Evolutionary conservation across 2,797 vertebrate genomes (phyloP).

Genomic region (Sternotherus odoratus): DNA sequence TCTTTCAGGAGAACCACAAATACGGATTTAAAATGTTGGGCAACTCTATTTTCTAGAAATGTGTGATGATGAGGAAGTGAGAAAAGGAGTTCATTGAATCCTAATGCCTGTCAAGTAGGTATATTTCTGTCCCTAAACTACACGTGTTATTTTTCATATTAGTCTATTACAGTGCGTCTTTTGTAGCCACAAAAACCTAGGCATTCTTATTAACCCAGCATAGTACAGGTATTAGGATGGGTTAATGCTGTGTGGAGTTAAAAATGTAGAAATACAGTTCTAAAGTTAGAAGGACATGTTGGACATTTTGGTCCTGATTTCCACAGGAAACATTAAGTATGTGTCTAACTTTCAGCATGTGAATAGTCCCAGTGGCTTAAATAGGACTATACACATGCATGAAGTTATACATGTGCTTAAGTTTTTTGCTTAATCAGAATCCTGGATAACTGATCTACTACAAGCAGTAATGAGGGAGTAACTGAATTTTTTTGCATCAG

Average conservation of each 20-base stretch:
- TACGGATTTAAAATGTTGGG: neutral
- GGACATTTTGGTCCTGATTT: neutral
- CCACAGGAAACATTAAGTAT: neutral
- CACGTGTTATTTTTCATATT: neutral
- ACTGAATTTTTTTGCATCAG: neutral
- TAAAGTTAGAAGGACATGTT: neutral
- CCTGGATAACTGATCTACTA: neutral
- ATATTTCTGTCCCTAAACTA: neutral
- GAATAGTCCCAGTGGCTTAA: neutral
- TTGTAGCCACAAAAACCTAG: neutral
- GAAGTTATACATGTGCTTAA: neutral
- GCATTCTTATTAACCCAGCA: accelerated
- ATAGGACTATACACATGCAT: neutral
- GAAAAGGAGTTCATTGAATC: neutral
- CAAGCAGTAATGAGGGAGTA: neutral
- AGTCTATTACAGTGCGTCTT: accelerated
- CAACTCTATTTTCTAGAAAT: neutral
- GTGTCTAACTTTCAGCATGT: neutral
- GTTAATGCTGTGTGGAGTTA: neutral
- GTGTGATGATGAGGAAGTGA: neutral
- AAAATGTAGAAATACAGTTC: neutral
- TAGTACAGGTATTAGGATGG: accelerated
- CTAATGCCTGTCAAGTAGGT: neutral
- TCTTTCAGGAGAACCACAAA: neutral
- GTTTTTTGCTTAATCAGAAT: neutral